Percentiles rank a stretch among this genome's conserved stretches.
Conservation (phyloP, 2,113 vertebrate genomes). For the Nymphicus hollandicus region DNA sequence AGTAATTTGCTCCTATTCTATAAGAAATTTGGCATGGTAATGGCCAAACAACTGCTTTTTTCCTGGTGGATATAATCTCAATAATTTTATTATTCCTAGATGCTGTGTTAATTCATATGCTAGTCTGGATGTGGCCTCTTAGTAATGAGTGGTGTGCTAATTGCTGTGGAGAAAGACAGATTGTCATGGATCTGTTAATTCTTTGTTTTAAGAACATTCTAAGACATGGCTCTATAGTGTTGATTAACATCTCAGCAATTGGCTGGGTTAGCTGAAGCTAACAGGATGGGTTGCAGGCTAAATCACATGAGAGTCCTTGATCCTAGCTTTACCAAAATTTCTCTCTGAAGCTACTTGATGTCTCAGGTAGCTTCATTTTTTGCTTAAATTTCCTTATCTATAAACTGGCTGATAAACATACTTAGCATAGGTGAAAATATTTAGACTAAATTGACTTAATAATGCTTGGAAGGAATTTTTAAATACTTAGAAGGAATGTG, state of each 20-base stretch:
- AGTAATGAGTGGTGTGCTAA: not conserved
- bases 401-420: not conserved
- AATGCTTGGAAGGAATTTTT: not conserved
- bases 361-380: not conserved
- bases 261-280: not conserved
- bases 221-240: rapidly evolving
- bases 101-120: not conserved
- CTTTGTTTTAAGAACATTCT: not conserved
- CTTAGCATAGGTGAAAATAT: rapidly evolving
- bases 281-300: not conserved
- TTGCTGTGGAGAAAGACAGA: not conserved
- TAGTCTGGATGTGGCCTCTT: not conserved
- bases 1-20: not conserved
- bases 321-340: not conserved
- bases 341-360: not conserved
- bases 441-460: not conserved
- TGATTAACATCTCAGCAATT: not conserved
- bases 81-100: not conserved
- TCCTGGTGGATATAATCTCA: not conserved
- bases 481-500: not conserved
- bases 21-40: not conserved
- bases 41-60: not conserved
- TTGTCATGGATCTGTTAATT: not conserved
- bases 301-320: not conserved
- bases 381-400: not conserved